Conservation (phyloP, 2,797 vertebrate species). For the Euthynnus affinis region DNA sequence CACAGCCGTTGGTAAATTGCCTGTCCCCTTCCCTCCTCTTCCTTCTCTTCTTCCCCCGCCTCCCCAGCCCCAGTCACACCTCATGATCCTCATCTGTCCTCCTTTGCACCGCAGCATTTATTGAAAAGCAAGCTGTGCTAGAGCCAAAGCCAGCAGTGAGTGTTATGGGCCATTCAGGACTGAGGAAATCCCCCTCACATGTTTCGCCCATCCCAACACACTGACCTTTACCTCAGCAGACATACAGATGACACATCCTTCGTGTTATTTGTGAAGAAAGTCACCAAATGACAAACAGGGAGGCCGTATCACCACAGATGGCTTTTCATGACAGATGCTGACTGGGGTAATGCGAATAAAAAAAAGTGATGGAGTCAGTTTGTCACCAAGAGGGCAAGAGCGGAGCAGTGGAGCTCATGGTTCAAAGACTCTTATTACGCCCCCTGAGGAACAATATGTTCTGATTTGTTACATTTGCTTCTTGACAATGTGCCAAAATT, state of each 20-base stretch:
- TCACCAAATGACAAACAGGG: slow-evolving; percentile 54
- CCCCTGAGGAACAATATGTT: slow-evolving; percentile 81
- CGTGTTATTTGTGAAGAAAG: slow-evolving; percentile 52
- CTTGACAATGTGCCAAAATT: slow-evolving; percentile 80
- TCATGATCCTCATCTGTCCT: slow-evolving; percentile 83
- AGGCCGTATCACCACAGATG: slow-evolving; percentile 43
- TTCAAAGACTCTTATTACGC: slow-evolving; percentile 70
- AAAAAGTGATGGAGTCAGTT: slow-evolving; percentile 60
- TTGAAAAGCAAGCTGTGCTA: slow-evolving; percentile 68
- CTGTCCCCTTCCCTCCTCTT: slow-evolving; percentile 70
- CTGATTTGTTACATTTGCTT: slow-evolving; percentile 83
- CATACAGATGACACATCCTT: slow-evolving; percentile 39
- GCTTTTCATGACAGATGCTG: slow-evolving; percentile 42
- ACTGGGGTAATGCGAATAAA: slow-evolving; percentile 55
- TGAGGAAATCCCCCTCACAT: slow-evolving; percentile 46
- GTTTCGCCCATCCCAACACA: slow-evolving; percentile 11
- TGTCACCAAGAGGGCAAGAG: slow-evolving; percentile 63
- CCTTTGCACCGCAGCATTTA: slow-evolving; percentile 75
- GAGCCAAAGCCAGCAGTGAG: slow-evolving; percentile 52
- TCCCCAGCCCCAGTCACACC: slow-evolving; percentile 67
- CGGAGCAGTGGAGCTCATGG: slow-evolving; percentile 58
- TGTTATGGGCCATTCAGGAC: slow-evolving; percentile 55
- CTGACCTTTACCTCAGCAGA: slow-evolving; percentile 61
- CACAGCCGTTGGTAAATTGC: slow-evolving; percentile 74
- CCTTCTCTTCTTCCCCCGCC: slow-evolving; percentile 50